A percentile compares a stretch with the other conserved stretches of the same genome.
These are phyloP conservation scores for Argopecten irradians DNA, from an alignment of 1,140 invertebrate species.

Conservation along the genomic window DNA sequence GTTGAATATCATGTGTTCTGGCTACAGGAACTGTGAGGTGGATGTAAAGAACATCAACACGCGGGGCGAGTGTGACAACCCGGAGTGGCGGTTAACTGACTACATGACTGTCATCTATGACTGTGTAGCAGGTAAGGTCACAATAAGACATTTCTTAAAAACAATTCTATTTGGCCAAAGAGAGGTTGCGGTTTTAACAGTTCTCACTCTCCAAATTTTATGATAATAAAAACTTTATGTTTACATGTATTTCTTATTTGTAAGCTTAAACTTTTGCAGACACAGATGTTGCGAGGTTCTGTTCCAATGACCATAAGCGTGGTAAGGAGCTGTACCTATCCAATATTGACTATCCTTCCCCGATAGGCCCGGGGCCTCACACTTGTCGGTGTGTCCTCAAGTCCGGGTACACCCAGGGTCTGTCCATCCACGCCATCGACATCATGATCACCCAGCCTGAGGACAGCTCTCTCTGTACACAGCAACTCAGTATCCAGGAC, in stretches of 20 bases:
- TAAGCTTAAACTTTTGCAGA: constrained; percentile 55
- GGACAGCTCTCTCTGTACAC: constrained; percentile 39
- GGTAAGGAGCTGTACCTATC: constrained; percentile 61
- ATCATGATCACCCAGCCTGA: constrained; percentile 57
- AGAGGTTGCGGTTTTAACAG: neutral
- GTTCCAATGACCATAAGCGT: constrained; percentile 54
- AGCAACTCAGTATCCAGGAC: constrained; percentile 54
- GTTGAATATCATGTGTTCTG: constrained; percentile 64
- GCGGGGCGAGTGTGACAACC: constrained; percentile 24
- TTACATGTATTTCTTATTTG: neutral
- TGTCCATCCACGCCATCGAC: constrained; percentile 63
- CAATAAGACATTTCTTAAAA: too few species aligned
- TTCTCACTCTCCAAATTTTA: neutral
- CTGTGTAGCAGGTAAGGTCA: constrained; percentile 61
- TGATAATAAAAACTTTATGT: too few species aligned
- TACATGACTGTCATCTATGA: constrained; percentile 68
- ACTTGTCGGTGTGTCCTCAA: constrained; percentile 58
- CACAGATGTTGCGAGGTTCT: constrained; percentile 58
- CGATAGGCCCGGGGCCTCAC: constrained; percentile 35
- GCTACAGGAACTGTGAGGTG: constrained; percentile 53
- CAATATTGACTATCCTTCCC: constrained; percentile 60
- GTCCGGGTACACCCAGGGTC: constrained; percentile 48
- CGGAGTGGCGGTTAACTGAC: constrained; percentile 47
- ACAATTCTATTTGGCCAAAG: neutral
- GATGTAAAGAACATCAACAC: constrained; percentile 50